A percentile compares a stretch with the other conserved stretches of the same genome.
These are phyloP conservation scores for Diacarnus erythraeanus DNA, from an alignment of 37 sponge, comb jelly and placozoan species.

Conservation along the genomic window DNA sequence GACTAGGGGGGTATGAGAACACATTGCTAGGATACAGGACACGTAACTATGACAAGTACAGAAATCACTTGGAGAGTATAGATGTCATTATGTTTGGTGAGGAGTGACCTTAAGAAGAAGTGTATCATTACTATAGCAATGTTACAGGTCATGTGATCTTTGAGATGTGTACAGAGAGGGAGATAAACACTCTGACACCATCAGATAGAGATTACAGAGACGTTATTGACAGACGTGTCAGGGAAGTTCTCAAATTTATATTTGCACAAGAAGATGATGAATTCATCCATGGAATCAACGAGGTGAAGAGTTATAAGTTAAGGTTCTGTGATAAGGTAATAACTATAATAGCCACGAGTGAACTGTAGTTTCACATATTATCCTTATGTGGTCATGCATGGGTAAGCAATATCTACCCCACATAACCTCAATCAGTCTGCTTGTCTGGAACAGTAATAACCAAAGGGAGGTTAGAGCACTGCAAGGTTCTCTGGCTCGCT, in stretches of 20 bases:
- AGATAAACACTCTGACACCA: background rate
- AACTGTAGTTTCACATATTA: too few species aligned
- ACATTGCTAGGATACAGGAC: slow-evolving; percentile 52
- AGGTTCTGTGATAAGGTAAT: too few species aligned
- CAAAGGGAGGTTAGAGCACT: too few species aligned
- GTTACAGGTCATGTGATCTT: background rate
- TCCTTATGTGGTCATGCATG: too few species aligned
- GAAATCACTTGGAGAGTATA: background rate
- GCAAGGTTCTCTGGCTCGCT: background rate
- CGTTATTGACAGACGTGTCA: background rate
- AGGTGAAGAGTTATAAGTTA: background rate
- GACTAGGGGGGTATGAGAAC: slow-evolving; percentile 53
- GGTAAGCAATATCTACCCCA: too few species aligned
- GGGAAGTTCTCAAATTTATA: background rate
- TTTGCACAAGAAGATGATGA: background rate
- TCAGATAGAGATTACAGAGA: background rate
- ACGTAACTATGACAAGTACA: slow-evolving; percentile 2
- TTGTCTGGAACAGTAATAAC: too few species aligned
- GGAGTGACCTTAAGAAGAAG: background rate
- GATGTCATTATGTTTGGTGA: slow-evolving; percentile 59
- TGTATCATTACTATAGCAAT: background rate
- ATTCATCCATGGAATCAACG: background rate
- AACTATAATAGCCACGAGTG: too few species aligned
- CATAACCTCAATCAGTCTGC: too few species aligned
- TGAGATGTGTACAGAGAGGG: background rate